These are phyloP conservation scores for Plestiodon gilberti DNA, from an alignment of 2,113 vertebrate species.

Conservation along the genomic window DNA sequence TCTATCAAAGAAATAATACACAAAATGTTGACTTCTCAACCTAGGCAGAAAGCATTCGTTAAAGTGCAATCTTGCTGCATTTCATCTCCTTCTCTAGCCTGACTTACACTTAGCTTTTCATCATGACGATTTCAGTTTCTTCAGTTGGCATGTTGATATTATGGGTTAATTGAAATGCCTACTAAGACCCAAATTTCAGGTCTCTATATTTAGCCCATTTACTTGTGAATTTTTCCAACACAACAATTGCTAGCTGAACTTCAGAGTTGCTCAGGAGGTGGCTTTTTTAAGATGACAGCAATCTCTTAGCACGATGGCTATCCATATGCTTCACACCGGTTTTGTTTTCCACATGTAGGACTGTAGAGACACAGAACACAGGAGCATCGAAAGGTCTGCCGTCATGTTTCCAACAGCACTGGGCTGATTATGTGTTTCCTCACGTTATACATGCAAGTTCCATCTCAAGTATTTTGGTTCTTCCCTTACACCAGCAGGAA, in stretches of 20 bases:
- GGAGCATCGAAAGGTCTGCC: not conserved
- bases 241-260: not conserved
- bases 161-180: too few species aligned
- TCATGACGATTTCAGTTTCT: not conserved
- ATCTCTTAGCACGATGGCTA: not conserved
- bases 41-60: not conserved
- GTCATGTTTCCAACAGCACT: too few species aligned
- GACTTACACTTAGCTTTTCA: not conserved
- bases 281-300: not conserved
- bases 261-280: not conserved
- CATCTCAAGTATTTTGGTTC: not conserved
- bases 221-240: not conserved
- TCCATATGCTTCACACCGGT: not conserved
- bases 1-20: not conserved
- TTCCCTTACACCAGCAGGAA: not conserved
- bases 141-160: too few species aligned
- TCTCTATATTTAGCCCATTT: not conserved
- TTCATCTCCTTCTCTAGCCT: not conserved
- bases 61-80: not conserved
- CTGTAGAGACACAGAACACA: too few species aligned
- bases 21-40: not conserved
- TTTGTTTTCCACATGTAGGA: not conserved
- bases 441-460: not conserved
- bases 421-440: not conserved
- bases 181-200: not conserved